Conservation (phyloP, 2,797 vertebrate genomes). For the Silurus aristotelis region DNA sequence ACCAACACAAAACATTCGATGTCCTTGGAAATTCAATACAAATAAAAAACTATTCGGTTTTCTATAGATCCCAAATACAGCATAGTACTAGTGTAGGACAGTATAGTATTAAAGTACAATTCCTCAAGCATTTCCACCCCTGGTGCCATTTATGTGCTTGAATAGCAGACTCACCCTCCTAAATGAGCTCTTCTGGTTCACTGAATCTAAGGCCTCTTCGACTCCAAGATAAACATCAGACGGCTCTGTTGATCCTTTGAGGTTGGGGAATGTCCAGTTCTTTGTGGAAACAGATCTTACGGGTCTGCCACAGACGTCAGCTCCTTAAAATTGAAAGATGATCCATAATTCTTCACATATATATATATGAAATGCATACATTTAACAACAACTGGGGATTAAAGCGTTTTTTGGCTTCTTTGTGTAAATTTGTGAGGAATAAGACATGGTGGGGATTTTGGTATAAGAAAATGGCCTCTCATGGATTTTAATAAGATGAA, state of each 20-base stretch:
- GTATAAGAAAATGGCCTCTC: not conserved
- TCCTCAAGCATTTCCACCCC: not conserved
- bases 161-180: constrained; percentile 68
- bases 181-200: constrained; percentile 73
- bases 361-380: not conserved
- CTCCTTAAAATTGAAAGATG: constrained; percentile 44
- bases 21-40: not conserved
- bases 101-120: not conserved
- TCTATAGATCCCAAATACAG: not conserved
- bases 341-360: not conserved
- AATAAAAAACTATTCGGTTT: not conserved
- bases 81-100: no score
- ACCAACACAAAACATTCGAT: not conserved
- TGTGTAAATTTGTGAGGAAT: not conserved
- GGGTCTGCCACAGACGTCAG: constrained; percentile 56
- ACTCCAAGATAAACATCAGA: constrained; percentile 86
- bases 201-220: constrained; percentile 77
- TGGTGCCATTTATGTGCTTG: not conserved
- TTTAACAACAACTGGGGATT: not conserved
- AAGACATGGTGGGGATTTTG: not conserved
- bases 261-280: constrained; percentile 94
- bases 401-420: not conserved
- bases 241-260: constrained; percentile 79
- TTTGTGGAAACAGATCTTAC: constrained; percentile 74
- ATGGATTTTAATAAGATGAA: not conserved